Evolutionary conservation across 2,797 vertebrate genomes (phyloP).

Genomic region (Crax fasciolata): DNA sequence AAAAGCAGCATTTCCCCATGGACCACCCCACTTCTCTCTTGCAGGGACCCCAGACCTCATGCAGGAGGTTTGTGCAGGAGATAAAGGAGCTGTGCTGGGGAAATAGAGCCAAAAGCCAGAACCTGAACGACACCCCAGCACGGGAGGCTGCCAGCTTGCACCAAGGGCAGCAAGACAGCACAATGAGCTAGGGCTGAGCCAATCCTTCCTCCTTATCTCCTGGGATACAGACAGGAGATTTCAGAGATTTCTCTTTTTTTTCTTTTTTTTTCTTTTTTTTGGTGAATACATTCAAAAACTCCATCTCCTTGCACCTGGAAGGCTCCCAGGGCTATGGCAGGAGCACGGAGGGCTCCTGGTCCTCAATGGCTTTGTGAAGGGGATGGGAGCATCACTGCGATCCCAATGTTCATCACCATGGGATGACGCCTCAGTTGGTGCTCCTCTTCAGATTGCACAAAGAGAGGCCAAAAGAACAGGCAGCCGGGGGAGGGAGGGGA

Average conservation of each 20-base stretch:
- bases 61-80: neutral
- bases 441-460: neutral
- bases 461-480: neutral
- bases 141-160: neutral
- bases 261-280: neutral
- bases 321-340: neutral
- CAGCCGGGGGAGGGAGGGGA: too few relatives aligned
- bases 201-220: neutral
- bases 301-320: neutral
- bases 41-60: fast-evolving
- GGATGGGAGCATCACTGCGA: neutral
- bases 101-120: neutral
- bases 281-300: neutral
- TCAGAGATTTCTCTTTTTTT: neutral
- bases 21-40: neutral
- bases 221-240: neutral
- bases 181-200: neutral
- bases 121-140: neutral
- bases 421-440: neutral
- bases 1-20: neutral
- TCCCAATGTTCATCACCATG: neutral
- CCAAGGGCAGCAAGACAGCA: neutral
- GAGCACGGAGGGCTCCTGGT: neutral
- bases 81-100: neutral
- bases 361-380: fast-evolving